These are phyloP conservation scores for Chunga burmeisteri DNA, from an alignment of 2,113 vertebrate genomes.

Conservation along the genomic window DNA sequence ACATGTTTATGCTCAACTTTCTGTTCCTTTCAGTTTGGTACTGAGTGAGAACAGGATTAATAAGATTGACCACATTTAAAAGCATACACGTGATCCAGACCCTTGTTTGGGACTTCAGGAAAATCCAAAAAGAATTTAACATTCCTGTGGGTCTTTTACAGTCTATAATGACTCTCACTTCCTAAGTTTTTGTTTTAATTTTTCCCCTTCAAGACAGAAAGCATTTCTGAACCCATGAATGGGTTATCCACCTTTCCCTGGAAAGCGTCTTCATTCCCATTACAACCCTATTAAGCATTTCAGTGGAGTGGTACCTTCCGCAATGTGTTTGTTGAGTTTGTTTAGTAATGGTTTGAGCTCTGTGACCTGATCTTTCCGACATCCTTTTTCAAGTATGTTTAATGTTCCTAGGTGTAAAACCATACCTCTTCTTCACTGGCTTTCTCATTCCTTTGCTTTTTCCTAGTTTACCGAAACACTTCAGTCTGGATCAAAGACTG, in stretches of 20 bases:
- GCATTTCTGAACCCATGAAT: not conserved
- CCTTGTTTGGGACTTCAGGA: not conserved
- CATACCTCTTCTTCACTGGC: not conserved
- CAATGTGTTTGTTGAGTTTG: not conserved
- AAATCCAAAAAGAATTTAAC: not conserved
- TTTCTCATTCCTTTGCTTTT: not conserved
- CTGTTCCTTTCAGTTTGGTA: not conserved
- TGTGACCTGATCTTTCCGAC: not conserved
- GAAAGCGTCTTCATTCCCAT: not conserved
- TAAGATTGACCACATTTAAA: not conserved
- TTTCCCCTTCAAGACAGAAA: not conserved
- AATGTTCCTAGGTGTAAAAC: not conserved
- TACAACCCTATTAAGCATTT: not conserved
- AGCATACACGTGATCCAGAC: not conserved
- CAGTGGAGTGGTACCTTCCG: not conserved
- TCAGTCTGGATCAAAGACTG: not conserved
- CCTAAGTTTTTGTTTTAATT: not conserved
- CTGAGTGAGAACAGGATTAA: not conserved
- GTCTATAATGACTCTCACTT: not conserved
- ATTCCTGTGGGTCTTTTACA: not conserved
- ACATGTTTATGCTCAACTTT: not conserved
- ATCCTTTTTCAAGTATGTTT: not conserved
- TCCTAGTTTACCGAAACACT: not conserved
- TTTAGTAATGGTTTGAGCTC: not conserved
- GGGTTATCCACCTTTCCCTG: not conserved